Evolutionary conservation across 2,888 invertebrate species (phyloP).

Genomic region (Scrobipalpa atriplicella): DNA sequence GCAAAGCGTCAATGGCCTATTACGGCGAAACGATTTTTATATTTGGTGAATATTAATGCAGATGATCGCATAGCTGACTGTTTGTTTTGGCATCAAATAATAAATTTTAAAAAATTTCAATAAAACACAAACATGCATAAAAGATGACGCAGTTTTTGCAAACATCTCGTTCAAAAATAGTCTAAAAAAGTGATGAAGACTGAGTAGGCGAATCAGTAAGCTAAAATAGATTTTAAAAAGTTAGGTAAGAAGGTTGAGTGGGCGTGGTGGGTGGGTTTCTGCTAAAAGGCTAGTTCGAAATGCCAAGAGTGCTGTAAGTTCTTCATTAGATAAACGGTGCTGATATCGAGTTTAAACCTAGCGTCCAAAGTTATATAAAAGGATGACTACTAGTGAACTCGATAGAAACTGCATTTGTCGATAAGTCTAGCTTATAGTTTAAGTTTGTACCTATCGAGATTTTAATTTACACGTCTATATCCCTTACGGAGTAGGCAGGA

Average conservation of each 20-base stretch:
- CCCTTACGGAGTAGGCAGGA: too few species aligned
- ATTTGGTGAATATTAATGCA: neutral
- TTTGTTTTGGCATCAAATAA: neutral
- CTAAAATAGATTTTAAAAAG: neutral
- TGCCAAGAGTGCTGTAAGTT: neutral
- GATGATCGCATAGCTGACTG: neutral
- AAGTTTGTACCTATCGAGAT: too few species aligned
- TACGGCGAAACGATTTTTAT: neutral
- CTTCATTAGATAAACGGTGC: neutral
- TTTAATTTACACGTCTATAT: too few species aligned
- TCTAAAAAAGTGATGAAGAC: too few species aligned
- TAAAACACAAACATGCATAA: neutral
- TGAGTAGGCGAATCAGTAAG: too few species aligned
- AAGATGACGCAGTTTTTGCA: neutral
- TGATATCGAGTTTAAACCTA: neutral
- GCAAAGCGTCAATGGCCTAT: neutral
- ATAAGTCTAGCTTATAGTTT: neutral
- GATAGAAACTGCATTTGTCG: neutral
- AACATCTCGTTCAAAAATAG: neutral
- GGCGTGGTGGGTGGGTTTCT: slow-evolving; percentile 4
- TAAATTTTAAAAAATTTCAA: neutral
- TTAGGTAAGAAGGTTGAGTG: neutral
- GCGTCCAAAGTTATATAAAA: neutral
- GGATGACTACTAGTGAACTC: neutral
- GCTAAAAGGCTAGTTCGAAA: neutral